Evolutionary conservation across 2,888 invertebrate genomes (phyloP).

Genomic region (Ormia ochracea): DNA sequence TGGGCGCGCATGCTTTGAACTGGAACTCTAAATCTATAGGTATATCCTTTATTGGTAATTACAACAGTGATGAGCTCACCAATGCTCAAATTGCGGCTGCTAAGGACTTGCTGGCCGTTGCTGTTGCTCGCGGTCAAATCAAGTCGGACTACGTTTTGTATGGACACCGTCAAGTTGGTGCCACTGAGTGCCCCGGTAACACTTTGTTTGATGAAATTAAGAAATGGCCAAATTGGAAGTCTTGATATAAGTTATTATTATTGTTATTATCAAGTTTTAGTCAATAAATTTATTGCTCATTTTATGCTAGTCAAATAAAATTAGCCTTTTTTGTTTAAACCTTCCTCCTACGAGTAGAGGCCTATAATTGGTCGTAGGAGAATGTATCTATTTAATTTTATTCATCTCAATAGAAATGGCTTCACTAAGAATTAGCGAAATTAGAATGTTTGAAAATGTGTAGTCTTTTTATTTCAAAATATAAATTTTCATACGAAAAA

Average conservation of each 20-base stretch:
- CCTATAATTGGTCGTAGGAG: no score
- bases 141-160: conserved; percentile 79
- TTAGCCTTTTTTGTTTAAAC: no score
- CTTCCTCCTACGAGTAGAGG: no score
- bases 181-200: conserved; percentile 82
- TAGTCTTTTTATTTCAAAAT: neutral
- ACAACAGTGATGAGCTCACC: conserved; percentile 62
- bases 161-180: conserved; percentile 80
- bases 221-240: conserved; percentile 79
- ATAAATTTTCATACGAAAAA: neutral
- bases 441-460: no score
- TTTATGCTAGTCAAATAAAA: no score
- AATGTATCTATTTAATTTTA: no score
- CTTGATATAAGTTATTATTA: conserved; percentile 16
- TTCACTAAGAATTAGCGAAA: no score
- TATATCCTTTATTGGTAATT: conserved; percentile 68
- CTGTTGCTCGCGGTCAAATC: conserved; percentile 79
- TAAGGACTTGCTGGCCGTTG: conserved; percentile 79
- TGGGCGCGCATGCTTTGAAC: conserved; percentile 67
- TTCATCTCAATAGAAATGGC: no score
- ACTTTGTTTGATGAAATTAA: conserved; percentile 79
- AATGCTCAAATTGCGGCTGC: conserved; percentile 71
- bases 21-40: conserved; percentile 68
- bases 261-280: neutral
- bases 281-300: no score